phyloP scores from a whole-genome alignment of 2,797 vertebrate species.

The Anguilla megastoma region DNA sequence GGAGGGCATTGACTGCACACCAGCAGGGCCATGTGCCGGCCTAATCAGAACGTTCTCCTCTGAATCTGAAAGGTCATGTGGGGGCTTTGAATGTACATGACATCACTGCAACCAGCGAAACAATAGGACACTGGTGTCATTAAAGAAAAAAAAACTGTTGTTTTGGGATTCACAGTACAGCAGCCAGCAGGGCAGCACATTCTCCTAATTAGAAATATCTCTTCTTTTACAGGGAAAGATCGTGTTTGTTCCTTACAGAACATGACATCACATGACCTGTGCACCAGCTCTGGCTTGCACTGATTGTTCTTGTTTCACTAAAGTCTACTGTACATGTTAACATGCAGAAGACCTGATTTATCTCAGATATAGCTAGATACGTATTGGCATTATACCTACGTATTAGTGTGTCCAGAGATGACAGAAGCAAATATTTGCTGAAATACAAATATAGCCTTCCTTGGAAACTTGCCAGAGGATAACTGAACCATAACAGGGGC shows the following conservation, averaged over 20 bases:
- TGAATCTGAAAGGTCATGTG: conserved; percentile 75
- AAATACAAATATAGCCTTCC: neutral
- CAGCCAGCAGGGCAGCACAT: neutral
- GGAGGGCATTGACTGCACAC: conserved; percentile 67
- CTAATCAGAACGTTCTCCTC: conserved; percentile 64
- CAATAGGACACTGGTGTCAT: conserved; percentile 10
- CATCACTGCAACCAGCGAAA: conserved; percentile 52
- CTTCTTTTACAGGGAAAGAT: conserved; percentile 57
- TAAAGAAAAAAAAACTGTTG: neutral
- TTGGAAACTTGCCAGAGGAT: neutral
- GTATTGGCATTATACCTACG: neutral
- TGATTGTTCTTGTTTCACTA: neutral
- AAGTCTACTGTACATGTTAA: neutral
- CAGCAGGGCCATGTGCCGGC: conserved; percentile 65
- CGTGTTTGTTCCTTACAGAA: conserved; percentile 72
- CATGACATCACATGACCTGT: conserved; percentile 55
- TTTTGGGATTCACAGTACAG: neutral
- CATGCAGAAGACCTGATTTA: neutral
- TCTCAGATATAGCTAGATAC: neutral
- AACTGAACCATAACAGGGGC: neutral
- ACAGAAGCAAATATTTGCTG: neutral
- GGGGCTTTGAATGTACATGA: conserved; percentile 70
- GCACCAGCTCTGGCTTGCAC: conserved; percentile 35
- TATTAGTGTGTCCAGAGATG: neutral
- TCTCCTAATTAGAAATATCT: neutral